Percentiles rank a stretch among this genome's conserved stretches.
phyloP scores from a whole-genome alignment of 1,140 invertebrate genomes.

The Meloidogyne exigua region DNA sequence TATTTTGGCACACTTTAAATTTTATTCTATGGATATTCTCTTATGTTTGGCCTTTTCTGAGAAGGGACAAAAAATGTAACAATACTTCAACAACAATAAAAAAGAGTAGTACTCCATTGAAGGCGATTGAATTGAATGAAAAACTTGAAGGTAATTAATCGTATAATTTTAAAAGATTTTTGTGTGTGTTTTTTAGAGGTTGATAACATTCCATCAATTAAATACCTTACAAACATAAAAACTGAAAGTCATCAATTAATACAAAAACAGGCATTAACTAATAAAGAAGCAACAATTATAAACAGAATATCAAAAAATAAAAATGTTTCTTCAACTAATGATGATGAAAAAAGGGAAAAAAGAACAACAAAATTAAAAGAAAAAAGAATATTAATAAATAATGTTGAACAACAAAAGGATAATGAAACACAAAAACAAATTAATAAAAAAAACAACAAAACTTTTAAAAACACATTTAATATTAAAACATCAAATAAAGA shows the following conservation, averaged over 20 bases:
- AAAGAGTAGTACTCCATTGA: too few relatives aligned
- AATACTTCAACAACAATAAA: neutral
- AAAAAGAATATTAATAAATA: neutral
- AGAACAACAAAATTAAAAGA: neutral
- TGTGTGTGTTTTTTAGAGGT: too few relatives aligned
- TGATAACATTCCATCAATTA: too few relatives aligned
- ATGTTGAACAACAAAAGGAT: neutral
- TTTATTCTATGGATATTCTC: conserved; percentile 44
- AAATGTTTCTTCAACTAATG: neutral
- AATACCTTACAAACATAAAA: neutral
- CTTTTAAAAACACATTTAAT: neutral
- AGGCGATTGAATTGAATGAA: neutral
- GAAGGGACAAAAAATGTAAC: conserved; percentile 6
- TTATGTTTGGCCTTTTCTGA: conserved; percentile 32
- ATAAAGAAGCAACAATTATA: neutral
- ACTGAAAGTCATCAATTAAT: neutral
- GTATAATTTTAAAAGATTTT: neutral
- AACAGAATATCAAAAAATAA: neutral
- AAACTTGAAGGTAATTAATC: neutral
- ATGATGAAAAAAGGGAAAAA: neutral
- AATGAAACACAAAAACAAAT: neutral
- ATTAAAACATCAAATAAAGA: neutral
- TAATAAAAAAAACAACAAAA: conserved; percentile 2
- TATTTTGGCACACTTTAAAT: conserved; percentile 35
- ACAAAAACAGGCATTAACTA: neutral